Conservation (phyloP, 2,888 invertebrate species). For the Agonopterix arenella region DNA sequence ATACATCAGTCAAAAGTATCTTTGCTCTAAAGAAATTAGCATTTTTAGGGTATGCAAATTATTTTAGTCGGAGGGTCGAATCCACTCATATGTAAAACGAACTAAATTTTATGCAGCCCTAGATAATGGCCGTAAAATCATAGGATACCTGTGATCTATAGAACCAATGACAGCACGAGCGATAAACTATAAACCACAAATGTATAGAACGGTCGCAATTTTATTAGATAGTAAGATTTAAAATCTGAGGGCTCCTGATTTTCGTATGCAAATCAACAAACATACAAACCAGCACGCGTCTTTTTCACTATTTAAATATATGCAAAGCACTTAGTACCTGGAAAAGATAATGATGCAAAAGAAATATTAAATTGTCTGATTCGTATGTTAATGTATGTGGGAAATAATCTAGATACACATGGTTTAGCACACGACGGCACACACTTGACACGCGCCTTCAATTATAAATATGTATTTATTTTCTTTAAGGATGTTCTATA, state of each 20-base stretch:
- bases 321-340: slow-evolving; percentile 62
- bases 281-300: slow-evolving; percentile 45
- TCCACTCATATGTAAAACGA: slow-evolving; percentile 25
- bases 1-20: not conserved
- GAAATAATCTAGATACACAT: slow-evolving; percentile 48
- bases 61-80: slow-evolving; percentile 7
- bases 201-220: slow-evolving; percentile 23
- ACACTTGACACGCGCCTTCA: slow-evolving; percentile 30
- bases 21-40: slow-evolving; percentile 7
- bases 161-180: slow-evolving; percentile 17
- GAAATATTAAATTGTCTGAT: slow-evolving; percentile 57
- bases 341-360: slow-evolving; percentile 53
- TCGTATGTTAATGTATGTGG: slow-evolving; percentile 62
- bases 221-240: slow-evolving; percentile 13
- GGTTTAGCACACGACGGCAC: slow-evolving; percentile 31
- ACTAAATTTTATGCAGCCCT: slow-evolving; percentile 27
- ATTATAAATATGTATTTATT: slow-evolving; percentile 12
- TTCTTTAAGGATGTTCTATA: slow-evolving; percentile 2
- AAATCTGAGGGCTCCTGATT: slow-evolving; percentile 23
- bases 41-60: slow-evolving; percentile 26
- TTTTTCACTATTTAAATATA: slow-evolving; percentile 53
- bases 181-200: slow-evolving; percentile 10
- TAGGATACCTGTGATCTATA: slow-evolving; percentile 21
- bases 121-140: slow-evolving; percentile 22
- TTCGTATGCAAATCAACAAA: slow-evolving; percentile 37